phyloP scores from a whole-genome alignment of 2,797 vertebrate species.

The Cossypha niveicapilla region DNA sequence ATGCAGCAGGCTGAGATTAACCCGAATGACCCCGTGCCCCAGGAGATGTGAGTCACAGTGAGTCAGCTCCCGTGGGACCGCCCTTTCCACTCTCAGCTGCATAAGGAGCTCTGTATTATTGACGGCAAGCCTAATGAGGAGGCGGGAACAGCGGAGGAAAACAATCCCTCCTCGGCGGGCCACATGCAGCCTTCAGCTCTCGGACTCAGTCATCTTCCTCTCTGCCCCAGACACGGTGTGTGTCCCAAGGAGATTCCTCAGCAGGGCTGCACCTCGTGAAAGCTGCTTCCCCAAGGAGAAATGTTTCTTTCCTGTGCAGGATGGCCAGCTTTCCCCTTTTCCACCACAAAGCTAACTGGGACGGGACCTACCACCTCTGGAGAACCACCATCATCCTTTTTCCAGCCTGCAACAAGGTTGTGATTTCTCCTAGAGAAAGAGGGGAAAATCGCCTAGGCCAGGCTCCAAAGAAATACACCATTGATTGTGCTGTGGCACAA shows the following conservation, averaged over 20 bases:
- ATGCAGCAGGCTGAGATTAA: not conserved
- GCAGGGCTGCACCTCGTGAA: not conserved
- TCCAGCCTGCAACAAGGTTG: not conserved
- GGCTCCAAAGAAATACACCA: not conserved
- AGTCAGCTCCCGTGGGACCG: not conserved
- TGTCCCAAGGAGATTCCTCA: not conserved
- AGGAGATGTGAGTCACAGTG: not conserved
- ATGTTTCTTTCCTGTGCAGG: not conserved
- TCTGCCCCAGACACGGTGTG: fast-evolving
- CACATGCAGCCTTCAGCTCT: fast-evolving
- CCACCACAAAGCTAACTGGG: not conserved
- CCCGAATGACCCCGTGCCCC: not conserved
- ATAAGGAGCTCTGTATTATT: not conserved
- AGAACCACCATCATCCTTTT: not conserved
- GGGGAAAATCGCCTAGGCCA: not conserved
- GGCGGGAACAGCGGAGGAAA: not conserved
- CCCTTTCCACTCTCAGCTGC: not conserved
- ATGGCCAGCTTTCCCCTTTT: not conserved
- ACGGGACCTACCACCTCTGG: not conserved
- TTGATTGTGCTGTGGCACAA: not conserved
- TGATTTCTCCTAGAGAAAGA: not conserved
- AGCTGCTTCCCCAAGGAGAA: not conserved
- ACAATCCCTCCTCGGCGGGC: not conserved
- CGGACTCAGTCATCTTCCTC: fast-evolving
- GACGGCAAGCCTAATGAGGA: not conserved